Evolutionary conservation across 2,113 vertebrate species (phyloP).

Genomic region (Cercocebus atys): DNA sequence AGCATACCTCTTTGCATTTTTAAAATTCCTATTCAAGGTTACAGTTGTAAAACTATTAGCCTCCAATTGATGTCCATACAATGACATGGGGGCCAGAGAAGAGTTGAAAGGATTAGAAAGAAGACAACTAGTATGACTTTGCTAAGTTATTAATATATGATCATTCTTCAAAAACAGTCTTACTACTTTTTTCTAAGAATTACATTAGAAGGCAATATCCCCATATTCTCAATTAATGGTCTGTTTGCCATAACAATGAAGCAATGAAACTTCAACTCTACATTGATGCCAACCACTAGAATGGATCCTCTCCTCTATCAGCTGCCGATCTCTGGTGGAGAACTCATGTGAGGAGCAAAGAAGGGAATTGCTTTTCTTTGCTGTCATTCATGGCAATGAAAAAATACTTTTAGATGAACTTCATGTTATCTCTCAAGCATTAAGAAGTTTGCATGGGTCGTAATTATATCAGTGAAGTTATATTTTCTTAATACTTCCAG

Average conservation of each 20-base stretch:
- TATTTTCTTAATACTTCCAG: neutral
- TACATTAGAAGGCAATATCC: neutral
- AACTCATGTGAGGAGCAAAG: neutral
- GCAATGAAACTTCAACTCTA: neutral
- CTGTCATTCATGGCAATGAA: neutral
- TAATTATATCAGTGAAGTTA: neutral
- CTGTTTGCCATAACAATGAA: neutral
- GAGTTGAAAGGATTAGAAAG: neutral
- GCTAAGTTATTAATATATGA: neutral
- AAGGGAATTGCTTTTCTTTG: neutral
- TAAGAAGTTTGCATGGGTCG: neutral
- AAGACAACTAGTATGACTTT: neutral
- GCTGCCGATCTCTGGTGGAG: neutral
- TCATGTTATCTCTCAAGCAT: neutral
- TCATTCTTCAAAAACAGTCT: neutral
- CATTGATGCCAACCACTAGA: neutral
- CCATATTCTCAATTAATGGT: neutral
- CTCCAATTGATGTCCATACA: neutral
- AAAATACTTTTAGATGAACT: neutral
- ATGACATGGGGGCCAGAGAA: neutral
- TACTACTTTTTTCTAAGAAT: neutral
- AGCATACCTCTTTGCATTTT: neutral
- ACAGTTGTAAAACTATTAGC: neutral
- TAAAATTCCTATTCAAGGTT: neutral
- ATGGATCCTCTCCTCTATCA: neutral